Conservation (phyloP, 2,113 vertebrate species). For the Zosterops lateralis region DNA sequence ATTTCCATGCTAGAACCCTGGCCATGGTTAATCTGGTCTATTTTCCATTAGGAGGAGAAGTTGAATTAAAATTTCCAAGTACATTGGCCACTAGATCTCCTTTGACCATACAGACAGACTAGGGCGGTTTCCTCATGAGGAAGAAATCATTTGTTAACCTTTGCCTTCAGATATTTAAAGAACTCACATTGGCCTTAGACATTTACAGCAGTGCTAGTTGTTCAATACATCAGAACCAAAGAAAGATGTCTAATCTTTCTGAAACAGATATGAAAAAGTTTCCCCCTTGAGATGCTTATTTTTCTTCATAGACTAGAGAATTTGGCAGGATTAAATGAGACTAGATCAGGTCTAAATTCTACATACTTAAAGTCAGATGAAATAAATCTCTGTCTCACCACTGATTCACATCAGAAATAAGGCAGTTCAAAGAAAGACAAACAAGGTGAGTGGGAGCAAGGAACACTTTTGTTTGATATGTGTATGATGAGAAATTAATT, state of each 20-base stretch:
- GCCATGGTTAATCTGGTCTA: neutral
- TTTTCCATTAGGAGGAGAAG: neutral
- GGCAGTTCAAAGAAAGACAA: slow-evolving; percentile 34
- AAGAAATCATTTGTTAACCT: neutral
- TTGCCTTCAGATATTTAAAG: neutral
- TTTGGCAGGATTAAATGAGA: neutral
- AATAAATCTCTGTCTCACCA: slow-evolving; percentile 9
- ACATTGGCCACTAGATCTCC: neutral
- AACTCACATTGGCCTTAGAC: neutral
- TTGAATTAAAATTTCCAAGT: neutral
- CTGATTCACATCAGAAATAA: slow-evolving; percentile 8
- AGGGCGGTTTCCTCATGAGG: neutral
- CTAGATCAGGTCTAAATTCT: neutral
- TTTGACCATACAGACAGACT: neutral
- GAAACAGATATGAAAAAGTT: neutral
- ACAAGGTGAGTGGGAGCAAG: neutral
- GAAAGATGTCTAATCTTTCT: neutral
- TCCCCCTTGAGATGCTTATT: neutral
- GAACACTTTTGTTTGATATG: neutral
- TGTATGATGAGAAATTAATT: neutral
- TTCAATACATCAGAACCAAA: neutral
- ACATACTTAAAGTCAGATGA: neutral
- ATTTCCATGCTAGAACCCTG: neutral
- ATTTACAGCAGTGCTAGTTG: neutral
- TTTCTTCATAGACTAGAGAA: neutral